Evolutionary conservation across 2,113 vertebrate species (phyloP).

Genomic region (Mus spicilegus): DNA sequence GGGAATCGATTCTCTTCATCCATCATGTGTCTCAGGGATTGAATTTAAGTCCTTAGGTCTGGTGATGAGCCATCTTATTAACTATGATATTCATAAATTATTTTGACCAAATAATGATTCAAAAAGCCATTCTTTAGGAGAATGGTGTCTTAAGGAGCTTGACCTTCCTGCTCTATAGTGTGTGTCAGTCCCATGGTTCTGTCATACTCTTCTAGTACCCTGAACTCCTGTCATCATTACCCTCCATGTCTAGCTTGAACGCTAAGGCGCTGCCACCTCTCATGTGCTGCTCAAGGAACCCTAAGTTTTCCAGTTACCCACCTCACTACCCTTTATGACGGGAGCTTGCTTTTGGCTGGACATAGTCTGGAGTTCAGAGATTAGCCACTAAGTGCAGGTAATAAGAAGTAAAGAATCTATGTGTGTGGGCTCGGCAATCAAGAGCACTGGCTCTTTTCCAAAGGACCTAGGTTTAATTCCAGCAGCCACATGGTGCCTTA

Average conservation of each 20-base stretch:
- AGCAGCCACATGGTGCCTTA: not conserved
- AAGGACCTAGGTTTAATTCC: not conserved
- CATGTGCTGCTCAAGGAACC: not conserved
- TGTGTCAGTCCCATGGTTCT: not conserved
- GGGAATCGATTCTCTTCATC: not conserved
- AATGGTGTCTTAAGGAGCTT: not conserved
- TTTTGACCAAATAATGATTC: conserved; percentile 3
- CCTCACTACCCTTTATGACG: not conserved
- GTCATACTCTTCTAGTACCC: not conserved
- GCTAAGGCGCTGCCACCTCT: not conserved
- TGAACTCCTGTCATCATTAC: not conserved
- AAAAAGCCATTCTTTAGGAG: conserved; percentile 9
- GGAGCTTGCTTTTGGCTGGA: not conserved
- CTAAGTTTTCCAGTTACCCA: not conserved
- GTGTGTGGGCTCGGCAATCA: not conserved
- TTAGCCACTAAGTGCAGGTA: not conserved
- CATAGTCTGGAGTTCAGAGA: not conserved
- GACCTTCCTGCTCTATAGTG: not conserved
- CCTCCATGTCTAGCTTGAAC: not conserved
- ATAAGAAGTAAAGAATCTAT: not conserved
- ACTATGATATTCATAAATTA: not conserved
- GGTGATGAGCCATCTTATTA: not conserved
- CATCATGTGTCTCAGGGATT: not conserved
- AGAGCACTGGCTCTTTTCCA: not conserved
- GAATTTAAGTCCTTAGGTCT: not conserved